phyloP scores from a whole-genome alignment of 2,888 invertebrate genomes.

The Podotricha telesiphe region DNA sequence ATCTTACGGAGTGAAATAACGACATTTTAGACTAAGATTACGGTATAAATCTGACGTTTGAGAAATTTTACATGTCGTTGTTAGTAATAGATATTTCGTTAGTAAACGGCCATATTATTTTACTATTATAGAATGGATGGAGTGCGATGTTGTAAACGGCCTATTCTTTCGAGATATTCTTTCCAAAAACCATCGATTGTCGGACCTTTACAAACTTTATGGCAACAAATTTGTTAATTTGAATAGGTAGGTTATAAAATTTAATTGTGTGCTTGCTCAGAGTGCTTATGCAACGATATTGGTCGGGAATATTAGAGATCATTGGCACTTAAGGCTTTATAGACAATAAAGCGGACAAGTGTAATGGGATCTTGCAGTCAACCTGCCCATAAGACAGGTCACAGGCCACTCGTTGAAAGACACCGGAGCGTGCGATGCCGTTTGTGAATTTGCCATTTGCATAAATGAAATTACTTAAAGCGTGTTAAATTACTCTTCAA shows the following conservation, averaged over 20 bases:
- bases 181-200: conserved; percentile 52
- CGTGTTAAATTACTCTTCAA: conserved; percentile 16
- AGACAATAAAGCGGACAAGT: conserved; percentile 71
- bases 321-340: conserved; percentile 72
- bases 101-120: conserved; percentile 67
- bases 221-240: conserved; percentile 47
- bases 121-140: conserved; percentile 59
- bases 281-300: conserved; percentile 44
- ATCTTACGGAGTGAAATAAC: conserved; percentile 62
- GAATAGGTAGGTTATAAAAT: conserved; percentile 45
- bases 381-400: conserved; percentile 61
- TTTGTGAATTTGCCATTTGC: conserved; percentile 45
- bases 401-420: conserved; percentile 57
- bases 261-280: conserved; percentile 45
- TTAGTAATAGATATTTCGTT: conserved; percentile 70
- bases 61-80: conserved; percentile 79
- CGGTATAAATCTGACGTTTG: conserved; percentile 75
- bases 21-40: conserved; percentile 60
- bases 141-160: conserved; percentile 69
- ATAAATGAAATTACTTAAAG: conserved; percentile 39
- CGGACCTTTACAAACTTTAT: conserved; percentile 52
- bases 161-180: conserved; percentile 62
- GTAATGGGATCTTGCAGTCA: conserved; percentile 70
- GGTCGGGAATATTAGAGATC: conserved; percentile 53
- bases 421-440: conserved; percentile 45